Percentiles rank a stretch among this genome's conserved stretches.
Conservation (phyloP, 2,888 invertebrate genomes). For the Abscondita cerata region DNA sequence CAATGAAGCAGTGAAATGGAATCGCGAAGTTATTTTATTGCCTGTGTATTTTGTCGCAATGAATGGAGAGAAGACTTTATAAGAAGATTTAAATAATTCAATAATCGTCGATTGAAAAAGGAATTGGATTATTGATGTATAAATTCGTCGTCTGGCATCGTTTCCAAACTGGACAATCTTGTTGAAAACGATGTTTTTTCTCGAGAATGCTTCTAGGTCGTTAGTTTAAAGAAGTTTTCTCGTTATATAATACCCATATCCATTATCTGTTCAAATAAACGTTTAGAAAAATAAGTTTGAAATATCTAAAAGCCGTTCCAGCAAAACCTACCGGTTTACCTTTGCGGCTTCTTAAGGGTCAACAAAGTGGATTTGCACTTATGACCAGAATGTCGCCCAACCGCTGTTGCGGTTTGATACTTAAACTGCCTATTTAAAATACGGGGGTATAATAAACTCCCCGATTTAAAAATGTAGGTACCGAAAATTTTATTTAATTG, state of each 20-base stretch:
- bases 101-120: conserved; percentile 8
- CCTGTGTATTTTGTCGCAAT: too few relatives aligned
- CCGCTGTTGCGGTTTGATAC: conserved; percentile 11
- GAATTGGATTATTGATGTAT: conserved; percentile 1
- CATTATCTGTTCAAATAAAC: conserved; percentile 6
- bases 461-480: neutral
- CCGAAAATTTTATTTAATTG: conserved; percentile 3
- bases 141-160: conserved; percentile 5
- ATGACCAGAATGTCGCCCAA: conserved; percentile 8
- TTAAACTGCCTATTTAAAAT: conserved; percentile 11
- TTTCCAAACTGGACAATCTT: conserved; percentile 7
- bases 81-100: neutral
- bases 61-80: too few relatives aligned
- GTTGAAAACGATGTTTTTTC: conserved; percentile 1
- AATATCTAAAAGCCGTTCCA: neutral
- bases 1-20: neutral
- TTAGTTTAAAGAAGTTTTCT: conserved; percentile 4
- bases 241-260: conserved; percentile 1
- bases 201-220: neutral
- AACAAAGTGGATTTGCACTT: conserved; percentile 9
- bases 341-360: conserved; percentile 9
- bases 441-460: conserved; percentile 2
- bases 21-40: too few relatives aligned
- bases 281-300: conserved; percentile 4
- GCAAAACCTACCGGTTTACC: conserved; percentile 11